Evolutionary conservation across 2,888 invertebrate genomes (phyloP).

Genomic region (Drosophila lutescens): DNA sequence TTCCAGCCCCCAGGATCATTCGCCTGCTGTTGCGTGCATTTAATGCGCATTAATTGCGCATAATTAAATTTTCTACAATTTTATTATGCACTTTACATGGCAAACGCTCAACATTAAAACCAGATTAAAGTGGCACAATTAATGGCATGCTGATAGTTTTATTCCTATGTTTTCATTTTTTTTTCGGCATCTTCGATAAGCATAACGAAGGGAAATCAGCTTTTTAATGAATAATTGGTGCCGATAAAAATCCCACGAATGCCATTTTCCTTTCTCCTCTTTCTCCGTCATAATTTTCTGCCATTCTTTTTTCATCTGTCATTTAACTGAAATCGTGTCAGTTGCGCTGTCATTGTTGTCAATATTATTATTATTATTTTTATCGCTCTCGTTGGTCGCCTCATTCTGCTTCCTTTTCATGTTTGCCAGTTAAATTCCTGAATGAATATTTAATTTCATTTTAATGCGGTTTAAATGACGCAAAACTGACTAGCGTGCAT

Average conservation of each 20-base stretch:
- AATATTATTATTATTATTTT: conserved; percentile 39
- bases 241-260: not conserved
- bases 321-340: conserved; percentile 58
- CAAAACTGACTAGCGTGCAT: conserved; percentile 9
- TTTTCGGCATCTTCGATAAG: conserved; percentile 6
- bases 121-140: conserved; percentile 57
- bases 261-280: not conserved
- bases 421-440: conserved; percentile 42
- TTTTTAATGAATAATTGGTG: conserved; percentile 20
- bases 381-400: not conserved
- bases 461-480: conserved; percentile 62
- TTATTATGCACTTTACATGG: conserved; percentile 75
- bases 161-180: not conserved
- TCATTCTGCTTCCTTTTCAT: not conserved
- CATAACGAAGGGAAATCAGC: conserved; percentile 1
- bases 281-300: not conserved
- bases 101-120: conserved; percentile 65
- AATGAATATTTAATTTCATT: conserved; percentile 64
- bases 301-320: conserved; percentile 53
- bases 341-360: conserved; percentile 49
- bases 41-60: conserved; percentile 76
- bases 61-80: conserved; percentile 76
- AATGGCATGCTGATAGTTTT: conserved; percentile 26
- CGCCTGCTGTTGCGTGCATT: conserved; percentile 52
- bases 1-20: conserved; percentile 2